phyloP scores from a whole-genome alignment of 2,113 vertebrate genomes.

The Vulpes lagopus region DNA sequence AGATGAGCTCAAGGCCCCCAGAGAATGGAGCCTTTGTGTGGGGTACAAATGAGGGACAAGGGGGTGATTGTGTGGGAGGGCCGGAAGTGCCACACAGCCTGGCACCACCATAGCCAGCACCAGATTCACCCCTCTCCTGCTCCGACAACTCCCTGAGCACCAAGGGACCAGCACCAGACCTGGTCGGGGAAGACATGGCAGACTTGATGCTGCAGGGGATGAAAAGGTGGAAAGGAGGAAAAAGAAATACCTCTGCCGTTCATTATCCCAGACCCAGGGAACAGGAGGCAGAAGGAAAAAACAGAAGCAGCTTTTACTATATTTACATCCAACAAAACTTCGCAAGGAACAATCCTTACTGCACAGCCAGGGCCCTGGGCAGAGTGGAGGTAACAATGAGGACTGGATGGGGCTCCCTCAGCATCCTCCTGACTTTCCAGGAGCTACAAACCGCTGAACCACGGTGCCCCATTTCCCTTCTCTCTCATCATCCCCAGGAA shows the following conservation, averaged over 20 bases:
- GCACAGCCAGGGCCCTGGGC: slow-evolving; percentile 72
- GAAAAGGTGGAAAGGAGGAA: not conserved
- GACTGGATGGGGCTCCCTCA: not conserved
- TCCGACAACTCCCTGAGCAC: slow-evolving; percentile 11
- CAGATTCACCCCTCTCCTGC: slow-evolving; percentile 52
- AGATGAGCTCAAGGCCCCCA: slow-evolving; percentile 81
- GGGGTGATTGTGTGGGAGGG: slow-evolving; percentile 80
- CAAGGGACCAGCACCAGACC: not conserved
- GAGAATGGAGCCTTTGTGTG: slow-evolving; percentile 83
- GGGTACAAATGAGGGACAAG: slow-evolving; percentile 79
- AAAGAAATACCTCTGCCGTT: not conserved
- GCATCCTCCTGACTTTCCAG: slow-evolving; percentile 33
- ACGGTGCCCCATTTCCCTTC: not conserved
- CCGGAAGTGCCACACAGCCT: slow-evolving; percentile 74
- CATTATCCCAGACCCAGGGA: slow-evolving; percentile 40
- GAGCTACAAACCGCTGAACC: slow-evolving; percentile 2
- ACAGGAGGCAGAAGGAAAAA: slow-evolving; percentile 75
- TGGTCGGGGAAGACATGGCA: not conserved
- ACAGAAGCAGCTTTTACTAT: slow-evolving; percentile 83
- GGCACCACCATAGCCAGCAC: slow-evolving; percentile 70
- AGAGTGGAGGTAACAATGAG: not conserved
- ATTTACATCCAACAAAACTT: slow-evolving; percentile 81
- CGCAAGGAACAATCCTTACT: slow-evolving; percentile 74
- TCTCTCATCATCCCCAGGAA: slow-evolving; percentile 48
- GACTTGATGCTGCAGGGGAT: not conserved